phyloP scores from a whole-genome alignment of 2,797 vertebrate species.

The Valencia hispanica region DNA sequence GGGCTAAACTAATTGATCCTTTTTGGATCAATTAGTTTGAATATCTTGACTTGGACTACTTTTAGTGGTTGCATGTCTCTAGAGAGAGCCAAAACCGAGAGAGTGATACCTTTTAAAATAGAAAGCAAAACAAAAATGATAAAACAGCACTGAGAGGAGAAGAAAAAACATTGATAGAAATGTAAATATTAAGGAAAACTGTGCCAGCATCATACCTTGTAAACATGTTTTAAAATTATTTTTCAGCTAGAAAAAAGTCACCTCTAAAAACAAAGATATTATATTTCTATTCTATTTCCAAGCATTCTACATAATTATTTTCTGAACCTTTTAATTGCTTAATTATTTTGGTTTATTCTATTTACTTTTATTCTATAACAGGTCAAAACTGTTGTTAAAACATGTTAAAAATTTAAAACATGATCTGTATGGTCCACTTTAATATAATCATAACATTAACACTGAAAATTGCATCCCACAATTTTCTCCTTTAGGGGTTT shows the following conservation, averaged over 20 bases:
- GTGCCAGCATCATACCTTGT: neutral
- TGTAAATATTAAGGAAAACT: neutral
- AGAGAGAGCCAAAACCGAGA: too few species aligned
- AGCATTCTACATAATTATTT: neutral
- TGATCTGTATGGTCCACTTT: neutral
- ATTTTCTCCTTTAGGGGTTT: slow-evolving; percentile 9
- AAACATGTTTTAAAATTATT: neutral
- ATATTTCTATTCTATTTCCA: neutral
- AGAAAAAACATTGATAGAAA: neutral
- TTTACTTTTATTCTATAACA: neutral
- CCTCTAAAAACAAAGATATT: neutral
- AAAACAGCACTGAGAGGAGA: neutral
- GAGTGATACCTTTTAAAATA: too few species aligned
- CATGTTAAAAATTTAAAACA: neutral
- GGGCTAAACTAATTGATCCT: too few species aligned
- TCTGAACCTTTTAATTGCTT: neutral
- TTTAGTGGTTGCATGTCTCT: too few species aligned
- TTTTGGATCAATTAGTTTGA: too few species aligned
- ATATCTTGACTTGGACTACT: too few species aligned
- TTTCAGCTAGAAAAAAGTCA: neutral
- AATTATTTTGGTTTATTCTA: neutral
- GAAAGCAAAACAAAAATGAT: neutral
- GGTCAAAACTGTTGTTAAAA: neutral
- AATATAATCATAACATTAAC: neutral
- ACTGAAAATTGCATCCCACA: slow-evolving; percentile 10